Evolutionary conservation across 2,797 vertebrate species (phyloP).

Genomic region (Kryptolebias ocellatus): DNA sequence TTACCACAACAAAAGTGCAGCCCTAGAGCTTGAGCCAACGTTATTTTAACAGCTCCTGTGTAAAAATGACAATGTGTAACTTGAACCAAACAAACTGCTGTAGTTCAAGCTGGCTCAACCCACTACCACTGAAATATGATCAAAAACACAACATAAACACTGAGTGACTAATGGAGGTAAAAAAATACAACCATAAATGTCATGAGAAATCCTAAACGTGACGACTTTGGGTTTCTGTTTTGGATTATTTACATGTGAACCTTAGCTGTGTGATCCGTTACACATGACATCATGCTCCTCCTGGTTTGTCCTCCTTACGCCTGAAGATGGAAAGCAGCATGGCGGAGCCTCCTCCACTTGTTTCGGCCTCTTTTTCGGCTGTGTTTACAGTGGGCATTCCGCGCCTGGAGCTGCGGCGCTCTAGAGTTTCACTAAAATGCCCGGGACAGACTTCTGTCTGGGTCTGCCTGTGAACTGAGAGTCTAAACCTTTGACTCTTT

Average conservation of each 20-base stretch:
- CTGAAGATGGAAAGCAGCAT: conserved; percentile 35
- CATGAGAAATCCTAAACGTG: not conserved
- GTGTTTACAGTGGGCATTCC: conserved; percentile 76
- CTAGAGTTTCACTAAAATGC: conserved; percentile 75
- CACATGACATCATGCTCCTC: conserved; percentile 37
- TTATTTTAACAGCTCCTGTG: too few relatives aligned
- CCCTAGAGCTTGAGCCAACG: too few relatives aligned
- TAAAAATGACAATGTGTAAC: not conserved
- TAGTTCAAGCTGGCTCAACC: too few relatives aligned
- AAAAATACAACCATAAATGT: not conserved
- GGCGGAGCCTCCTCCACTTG: conserved; percentile 54
- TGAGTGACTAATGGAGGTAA: not conserved
- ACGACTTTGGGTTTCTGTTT: not conserved
- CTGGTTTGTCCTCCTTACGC: conserved; percentile 34
- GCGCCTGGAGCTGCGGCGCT: conserved; percentile 63
- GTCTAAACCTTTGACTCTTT: conserved; percentile 63
- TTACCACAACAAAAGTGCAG: not conserved
- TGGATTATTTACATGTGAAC: not conserved
- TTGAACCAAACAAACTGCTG: not conserved
- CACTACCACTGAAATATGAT: not conserved
- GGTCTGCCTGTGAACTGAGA: conserved; percentile 36
- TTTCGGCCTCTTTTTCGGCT: conserved; percentile 52
- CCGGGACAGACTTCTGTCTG: conserved; percentile 48
- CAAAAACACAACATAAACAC: not conserved
- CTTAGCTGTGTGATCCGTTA: conserved; percentile 14